Base-by-base conservation (phyloP, 2,888 invertebrate species). In the Morpho helenor region DNA sequence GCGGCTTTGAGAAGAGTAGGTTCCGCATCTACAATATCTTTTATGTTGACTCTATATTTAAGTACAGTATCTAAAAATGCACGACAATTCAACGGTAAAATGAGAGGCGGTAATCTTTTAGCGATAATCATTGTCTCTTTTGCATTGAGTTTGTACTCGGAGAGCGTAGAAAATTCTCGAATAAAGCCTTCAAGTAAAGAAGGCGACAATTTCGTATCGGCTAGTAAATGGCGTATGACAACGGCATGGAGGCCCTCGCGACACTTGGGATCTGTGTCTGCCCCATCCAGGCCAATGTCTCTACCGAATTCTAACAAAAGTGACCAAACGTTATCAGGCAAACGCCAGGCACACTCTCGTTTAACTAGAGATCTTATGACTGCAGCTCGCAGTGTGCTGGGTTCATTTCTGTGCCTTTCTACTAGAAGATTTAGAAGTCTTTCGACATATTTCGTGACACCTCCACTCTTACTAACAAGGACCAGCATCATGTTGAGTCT, bases 401-500 rank as follows among this genome's bases (percentile, higher is more conserved):
- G 76, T 53, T 87, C 87, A 48, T 87, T 85, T 8, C 52, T 63
- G 52, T 82, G 76, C 44, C 67, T 70, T 16, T 68, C 63, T 7
- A 77, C 67, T 0, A 86, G 51, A 10, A 71, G 65, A 45, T 72
- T 68, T 46, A 86, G 58, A 22, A 87, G 61, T 31, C 71, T 67
- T 4, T 73, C 70, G 2, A 84, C 65, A 47, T 73, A 69, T 2
- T 75, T 75, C 7, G 62, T 63, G 31, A 74, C 70, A 0, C 81
- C 79, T 3, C 83, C 85, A 31, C 71, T 81, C 60, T 87, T 87
- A 61, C 85, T 87, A 0, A 87, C 76, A 39, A 87, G 70, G 3
- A 87, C 84, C 2, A 85, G 66, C 57, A 87, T 70, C 65, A 87
- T 84, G 54, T 74, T 79, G 44, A 82, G 74, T 9, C 87, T 69